phyloP scores from a whole-genome alignment of 1,140 invertebrate species.

The Pemphigus obesinymphae region DNA sequence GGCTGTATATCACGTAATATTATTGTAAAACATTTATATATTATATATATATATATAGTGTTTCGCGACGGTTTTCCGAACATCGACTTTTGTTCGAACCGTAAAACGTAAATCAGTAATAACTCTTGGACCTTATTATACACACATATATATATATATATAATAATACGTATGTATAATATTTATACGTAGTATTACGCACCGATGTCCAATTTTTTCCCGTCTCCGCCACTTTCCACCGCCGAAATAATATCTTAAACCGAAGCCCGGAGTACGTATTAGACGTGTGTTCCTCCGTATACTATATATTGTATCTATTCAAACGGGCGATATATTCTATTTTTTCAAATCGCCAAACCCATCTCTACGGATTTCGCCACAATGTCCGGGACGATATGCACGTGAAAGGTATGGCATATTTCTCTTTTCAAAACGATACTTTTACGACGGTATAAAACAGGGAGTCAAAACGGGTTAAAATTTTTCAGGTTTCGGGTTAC shows the following conservation, averaged over 20 bases:
- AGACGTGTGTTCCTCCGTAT: background rate
- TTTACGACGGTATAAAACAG: too few species aligned
- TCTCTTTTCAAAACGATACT: too few species aligned
- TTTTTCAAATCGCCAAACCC: background rate
- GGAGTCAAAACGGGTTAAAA: too few species aligned
- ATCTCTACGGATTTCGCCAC: background rate
- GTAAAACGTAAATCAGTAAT: background rate
- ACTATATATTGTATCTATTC: background rate
- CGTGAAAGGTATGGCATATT: background rate
- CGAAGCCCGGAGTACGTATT: background rate
- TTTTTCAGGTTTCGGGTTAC: too few species aligned
- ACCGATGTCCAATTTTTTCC: background rate
- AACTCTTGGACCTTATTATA: background rate
- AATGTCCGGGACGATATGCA: background rate
- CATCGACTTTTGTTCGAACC: background rate
- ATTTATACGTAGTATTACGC: background rate
- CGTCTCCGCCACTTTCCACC: background rate
- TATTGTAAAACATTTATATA: too few species aligned
- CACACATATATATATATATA: background rate
- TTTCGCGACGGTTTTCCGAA: background rate
- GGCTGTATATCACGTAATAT: too few species aligned
- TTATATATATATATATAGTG: background rate
- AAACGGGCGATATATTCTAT: background rate
- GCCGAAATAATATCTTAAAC: background rate
- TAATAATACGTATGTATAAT: background rate